Base-by-base conservation (phyloP, 2,888 invertebrate species). In the Hydrotaea diabolus region DNA sequence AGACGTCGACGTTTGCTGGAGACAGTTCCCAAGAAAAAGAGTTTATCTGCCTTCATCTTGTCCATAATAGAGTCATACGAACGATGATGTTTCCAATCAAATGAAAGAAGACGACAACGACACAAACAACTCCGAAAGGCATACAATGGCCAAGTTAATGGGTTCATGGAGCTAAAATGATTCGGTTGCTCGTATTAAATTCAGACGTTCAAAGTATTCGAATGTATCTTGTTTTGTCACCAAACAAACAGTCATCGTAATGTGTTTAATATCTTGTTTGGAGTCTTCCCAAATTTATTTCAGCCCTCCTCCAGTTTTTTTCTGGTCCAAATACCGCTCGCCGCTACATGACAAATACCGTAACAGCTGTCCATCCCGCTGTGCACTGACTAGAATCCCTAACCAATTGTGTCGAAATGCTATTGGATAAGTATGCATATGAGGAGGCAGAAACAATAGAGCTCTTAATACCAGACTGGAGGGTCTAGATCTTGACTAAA, bases 231-330 rank as follows among this genome's bases (percentile, higher is more conserved):
- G 8, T 66, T 39, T 66, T 66, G 66, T 66, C 66, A 21, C 21
- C 43, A 39, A 66, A 43, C 64, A 66, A 43, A 66, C 39, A 3
- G 66, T 19, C 43, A 43, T 17, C 43, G n/a, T 11, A 13, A 43
- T 21, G 66, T 21, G 19, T 66, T 2, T 43, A 66, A 66, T 66
- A 39, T 66, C 17, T 39, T 64, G 64, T 66, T 66, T 66, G 17
- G 19, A 43, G 21, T 39, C 39, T 21, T 43, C 19, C 36, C 13
- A 39, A 39, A 64, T 39, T 36, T 64, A 64, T 64, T 64, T 11
- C 39, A 17, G 17, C 26, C n/a, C 9, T 31, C 17, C 7, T 64
- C n/a, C 31, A 64, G 17, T 4, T 36, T 64, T 31, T 7, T 64
- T 64, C 31, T 17, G 36, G 13, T 2, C 36, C 13, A 17, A 64